phyloP scores from a whole-genome alignment of 2,113 vertebrate genomes.

The Pygoscelis adeliae region DNA sequence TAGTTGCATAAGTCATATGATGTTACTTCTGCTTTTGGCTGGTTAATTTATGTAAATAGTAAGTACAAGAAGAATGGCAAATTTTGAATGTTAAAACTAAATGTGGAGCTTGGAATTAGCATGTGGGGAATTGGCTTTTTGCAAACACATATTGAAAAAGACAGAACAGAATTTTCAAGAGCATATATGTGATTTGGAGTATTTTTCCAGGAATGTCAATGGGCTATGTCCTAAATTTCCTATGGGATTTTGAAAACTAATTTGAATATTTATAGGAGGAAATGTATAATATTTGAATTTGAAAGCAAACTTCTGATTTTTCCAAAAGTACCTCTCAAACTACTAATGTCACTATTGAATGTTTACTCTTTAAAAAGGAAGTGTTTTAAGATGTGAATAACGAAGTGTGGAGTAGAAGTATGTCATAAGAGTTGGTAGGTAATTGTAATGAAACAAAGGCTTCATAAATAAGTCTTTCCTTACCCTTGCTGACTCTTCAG shows the following conservation, averaged over 20 bases:
- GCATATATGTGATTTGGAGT: not conserved
- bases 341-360: not conserved
- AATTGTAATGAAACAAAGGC: not conserved
- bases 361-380: not conserved
- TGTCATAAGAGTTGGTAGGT: not conserved
- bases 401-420: not conserved
- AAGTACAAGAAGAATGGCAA: not conserved
- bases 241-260: not conserved
- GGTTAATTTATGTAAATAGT: conserved; percentile 31
- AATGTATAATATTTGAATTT: not conserved
- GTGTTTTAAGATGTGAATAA: not conserved
- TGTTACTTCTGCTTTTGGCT: not conserved
- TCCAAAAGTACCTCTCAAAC: accelerated
- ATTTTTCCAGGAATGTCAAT: not conserved
- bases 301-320: not conserved
- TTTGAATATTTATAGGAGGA: not conserved
- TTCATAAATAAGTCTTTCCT: not conserved
- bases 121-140: not conserved
- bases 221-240: not conserved
- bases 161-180: not conserved
- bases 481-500: not conserved
- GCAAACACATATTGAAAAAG: not conserved
- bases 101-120: not conserved
- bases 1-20: not conserved
- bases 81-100: not conserved